Conservation (phyloP, 2,888 invertebrate genomes). For the Chirona hameri region DNA sequence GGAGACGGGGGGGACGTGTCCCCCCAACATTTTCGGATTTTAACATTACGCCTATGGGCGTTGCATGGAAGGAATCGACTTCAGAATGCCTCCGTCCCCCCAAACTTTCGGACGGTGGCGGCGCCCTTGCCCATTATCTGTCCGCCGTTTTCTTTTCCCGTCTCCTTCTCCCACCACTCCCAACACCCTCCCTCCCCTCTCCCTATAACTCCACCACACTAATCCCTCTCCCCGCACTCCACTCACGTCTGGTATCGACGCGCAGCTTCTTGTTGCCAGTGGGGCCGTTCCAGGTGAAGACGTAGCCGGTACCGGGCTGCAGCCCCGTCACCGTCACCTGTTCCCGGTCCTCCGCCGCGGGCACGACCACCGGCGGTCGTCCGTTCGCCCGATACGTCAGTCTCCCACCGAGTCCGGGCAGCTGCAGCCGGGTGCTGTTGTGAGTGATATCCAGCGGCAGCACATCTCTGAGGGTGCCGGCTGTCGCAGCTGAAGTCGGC, state of each 20-base stretch:
- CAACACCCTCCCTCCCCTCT: too few relatives aligned
- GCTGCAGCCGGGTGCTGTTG: conserved; percentile 13
- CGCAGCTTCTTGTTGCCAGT: not conserved
- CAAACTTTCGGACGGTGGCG: too few relatives aligned
- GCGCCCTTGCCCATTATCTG: too few relatives aligned
- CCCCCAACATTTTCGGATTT: too few relatives aligned
- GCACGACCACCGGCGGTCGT: not conserved
- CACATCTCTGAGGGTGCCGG: not conserved
- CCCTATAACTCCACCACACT: too few relatives aligned
- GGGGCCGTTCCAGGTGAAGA: not conserved
- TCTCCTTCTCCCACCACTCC: too few relatives aligned
- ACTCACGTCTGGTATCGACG: not conserved
- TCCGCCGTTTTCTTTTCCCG: too few relatives aligned
- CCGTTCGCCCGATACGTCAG: not conserved
- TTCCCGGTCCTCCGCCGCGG: not conserved
- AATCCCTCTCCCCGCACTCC: too few relatives aligned
- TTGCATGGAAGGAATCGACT: too few relatives aligned
- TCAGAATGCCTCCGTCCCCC: too few relatives aligned
- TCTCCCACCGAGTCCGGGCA: not conserved
- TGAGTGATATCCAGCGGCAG: not conserved
- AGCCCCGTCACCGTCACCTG: not conserved
- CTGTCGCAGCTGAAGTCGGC: not conserved
- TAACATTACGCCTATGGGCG: too few relatives aligned
- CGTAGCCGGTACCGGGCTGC: conserved; percentile 1
- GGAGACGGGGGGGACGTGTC: too few relatives aligned